Evolutionary conservation across 2,797 vertebrate genomes (phyloP), one percentile per base, ranked within the genome.

Genomic region (Trematomus bernacchii): DNA sequence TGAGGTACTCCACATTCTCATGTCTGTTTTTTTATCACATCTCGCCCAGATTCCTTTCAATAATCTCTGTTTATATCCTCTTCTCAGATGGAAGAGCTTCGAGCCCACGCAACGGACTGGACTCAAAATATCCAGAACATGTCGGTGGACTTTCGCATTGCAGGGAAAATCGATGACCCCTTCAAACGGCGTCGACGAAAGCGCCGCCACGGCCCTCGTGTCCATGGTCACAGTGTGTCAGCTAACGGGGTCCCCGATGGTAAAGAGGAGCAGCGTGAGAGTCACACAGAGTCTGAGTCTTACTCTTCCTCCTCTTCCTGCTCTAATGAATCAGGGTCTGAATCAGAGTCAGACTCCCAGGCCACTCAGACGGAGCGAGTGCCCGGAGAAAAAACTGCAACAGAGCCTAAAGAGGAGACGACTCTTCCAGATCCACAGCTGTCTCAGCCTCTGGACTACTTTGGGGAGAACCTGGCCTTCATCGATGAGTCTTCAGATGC

Each of bases 401-500:
- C 42, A 30, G 82, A 88, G 54, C 43, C 64, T 12, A 66, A 79
- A 62, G 79, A 85, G 53, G 58, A 83, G 21, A 65, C 80, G 30
- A 5, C 70, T 11, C 73, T 82, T 5, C 90, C 90, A 11, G 78
- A 93, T 0, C 37, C 67, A 11, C 48, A 86, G 23, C 40, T 90
- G 71, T 85, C 93, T 71, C 95, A 94, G 77, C 95, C 95, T 19
- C 87, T 97, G 77, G 97, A 97, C 82, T 97, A 96, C 89, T 94
- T 96, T 71, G 96, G 96, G 11, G 96, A 97, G 91, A 97, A 98
- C 74, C 91, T 98, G 44, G 96, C 96, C 0, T 98, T 95, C 79
- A 98, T 98, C 10, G 97, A 98, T 0, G 97, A 98, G 91, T 97
- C 96, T 9, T 98, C 97, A 0, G 97, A 97, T 66, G 91, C 96